Evolutionary conservation across 2,888 invertebrate species (phyloP).

Genomic region (Scrobipalpa atriplicella): DNA sequence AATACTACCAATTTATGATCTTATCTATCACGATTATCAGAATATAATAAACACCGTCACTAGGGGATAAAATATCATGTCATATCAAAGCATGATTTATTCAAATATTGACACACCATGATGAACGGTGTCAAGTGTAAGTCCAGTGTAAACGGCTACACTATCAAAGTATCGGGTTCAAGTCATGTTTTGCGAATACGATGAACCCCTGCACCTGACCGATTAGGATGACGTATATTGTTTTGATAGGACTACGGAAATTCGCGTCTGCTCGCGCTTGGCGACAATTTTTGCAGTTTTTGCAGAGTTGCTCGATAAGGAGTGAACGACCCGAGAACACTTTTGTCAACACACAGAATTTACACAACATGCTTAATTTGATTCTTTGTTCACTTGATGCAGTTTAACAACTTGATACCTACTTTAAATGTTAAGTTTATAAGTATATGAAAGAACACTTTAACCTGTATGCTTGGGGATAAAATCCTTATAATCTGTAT

Average conservation of each 20-base stretch:
- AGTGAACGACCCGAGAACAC: slow-evolving; percentile 62
- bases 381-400: background rate
- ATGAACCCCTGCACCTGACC: slow-evolving; percentile 31
- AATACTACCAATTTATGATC: too few relatives aligned
- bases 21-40: background rate
- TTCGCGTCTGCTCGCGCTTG: slow-evolving; percentile 33
- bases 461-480: too few relatives aligned
- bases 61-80: background rate
- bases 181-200: slow-evolving; percentile 18
- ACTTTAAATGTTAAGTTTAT: too few relatives aligned
- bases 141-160: slow-evolving; percentile 19
- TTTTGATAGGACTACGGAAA: slow-evolving; percentile 23
- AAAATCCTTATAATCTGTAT: too few relatives aligned
- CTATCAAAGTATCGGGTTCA: slow-evolving; percentile 25
- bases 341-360: slow-evolving; percentile 8
- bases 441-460: too few relatives aligned
- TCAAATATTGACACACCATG: slow-evolving; percentile 26
- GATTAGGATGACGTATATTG: slow-evolving; percentile 28
- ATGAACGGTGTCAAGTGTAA: slow-evolving; percentile 26
- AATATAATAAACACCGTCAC: background rate
- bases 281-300: slow-evolving; percentile 43
- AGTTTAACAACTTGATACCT: background rate
- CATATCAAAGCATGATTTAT: background rate
- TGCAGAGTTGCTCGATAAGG: slow-evolving; percentile 57
- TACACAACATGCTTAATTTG: background rate